These are phyloP conservation scores for Platycnemis pennipes DNA, from an alignment of 2,888 invertebrate species.

Conservation along the genomic window DNA sequence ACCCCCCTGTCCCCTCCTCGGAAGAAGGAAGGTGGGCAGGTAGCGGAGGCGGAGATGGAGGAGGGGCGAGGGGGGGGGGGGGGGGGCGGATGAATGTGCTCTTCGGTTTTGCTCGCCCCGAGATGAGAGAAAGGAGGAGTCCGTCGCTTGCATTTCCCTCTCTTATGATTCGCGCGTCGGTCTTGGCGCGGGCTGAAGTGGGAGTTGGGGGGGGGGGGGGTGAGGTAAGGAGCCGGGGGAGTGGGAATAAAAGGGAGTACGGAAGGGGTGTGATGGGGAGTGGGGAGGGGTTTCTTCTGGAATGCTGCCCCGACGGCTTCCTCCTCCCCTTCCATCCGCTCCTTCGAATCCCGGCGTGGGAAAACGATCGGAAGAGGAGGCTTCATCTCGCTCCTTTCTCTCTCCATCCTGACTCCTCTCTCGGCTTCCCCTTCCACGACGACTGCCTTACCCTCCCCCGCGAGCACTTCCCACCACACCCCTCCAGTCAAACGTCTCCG, in stretches of 20 bases:
- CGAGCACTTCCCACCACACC: not conserved
- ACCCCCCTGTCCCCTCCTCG: no score
- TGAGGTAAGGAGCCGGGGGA: not conserved
- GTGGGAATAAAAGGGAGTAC: not conserved
- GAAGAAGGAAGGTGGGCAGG: not conserved
- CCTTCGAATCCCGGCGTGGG: slow-evolving; percentile 66
- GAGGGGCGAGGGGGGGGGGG: not conserved
- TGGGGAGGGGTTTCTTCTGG: slow-evolving; percentile 1
- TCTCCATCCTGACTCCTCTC: not conserved
- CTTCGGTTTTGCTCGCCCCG: not conserved
- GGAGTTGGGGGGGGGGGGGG: not conserved
- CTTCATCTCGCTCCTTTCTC: not conserved
- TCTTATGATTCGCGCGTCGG: slow-evolving; percentile 53
- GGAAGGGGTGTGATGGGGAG: not conserved
- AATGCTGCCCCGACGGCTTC: slow-evolving; percentile 67
- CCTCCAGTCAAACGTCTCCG: not conserved
- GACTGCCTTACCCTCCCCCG: slow-evolving; percentile 10
- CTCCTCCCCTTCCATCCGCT: slow-evolving; percentile 57
- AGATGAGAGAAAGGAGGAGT: not conserved
- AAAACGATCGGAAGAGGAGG: slow-evolving; percentile 54
- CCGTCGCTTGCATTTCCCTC: slow-evolving; percentile 41
- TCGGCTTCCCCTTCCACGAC: not conserved
- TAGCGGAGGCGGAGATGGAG: not conserved
- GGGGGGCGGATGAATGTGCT: not conserved
- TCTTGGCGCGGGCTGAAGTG: not conserved